Conservation (phyloP, 2,113 vertebrate species). For the Rhinogobius similis region DNA sequence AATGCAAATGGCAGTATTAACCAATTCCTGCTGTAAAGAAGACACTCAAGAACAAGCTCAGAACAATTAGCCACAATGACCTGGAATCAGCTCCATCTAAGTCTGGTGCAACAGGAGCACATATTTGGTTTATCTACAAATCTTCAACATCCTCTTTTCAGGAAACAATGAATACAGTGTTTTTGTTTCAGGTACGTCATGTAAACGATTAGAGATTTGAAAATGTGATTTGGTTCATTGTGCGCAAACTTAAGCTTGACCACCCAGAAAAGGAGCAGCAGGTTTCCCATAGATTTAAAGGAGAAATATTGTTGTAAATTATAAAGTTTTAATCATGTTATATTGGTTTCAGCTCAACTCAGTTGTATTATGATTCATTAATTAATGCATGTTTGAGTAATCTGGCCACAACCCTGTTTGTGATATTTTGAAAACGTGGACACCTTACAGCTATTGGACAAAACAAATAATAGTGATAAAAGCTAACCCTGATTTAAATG, state of each 20-base stretch:
- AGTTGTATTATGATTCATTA: too few species aligned
- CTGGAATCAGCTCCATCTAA: slow-evolving; percentile 13
- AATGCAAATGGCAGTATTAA: slow-evolving; percentile 15
- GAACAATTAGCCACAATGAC: slow-evolving; percentile 24
- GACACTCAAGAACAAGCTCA: slow-evolving; percentile 12
- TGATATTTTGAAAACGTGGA: too few species aligned
- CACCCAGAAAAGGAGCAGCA: neutral
- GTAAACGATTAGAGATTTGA: neutral
- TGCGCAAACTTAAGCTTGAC: neutral
- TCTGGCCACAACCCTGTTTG: too few species aligned
- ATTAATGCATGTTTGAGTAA: too few species aligned
- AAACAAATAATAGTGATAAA: neutral
- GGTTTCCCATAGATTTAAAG: too few species aligned
- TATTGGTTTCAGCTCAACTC: too few species aligned
- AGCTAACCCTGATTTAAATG: slow-evolving; percentile 3
- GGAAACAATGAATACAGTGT: neutral
- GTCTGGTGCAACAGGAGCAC: neutral
- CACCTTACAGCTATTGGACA: too few species aligned
- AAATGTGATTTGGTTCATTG: neutral
- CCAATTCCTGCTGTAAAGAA: slow-evolving; percentile 19
- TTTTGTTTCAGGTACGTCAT: neutral
- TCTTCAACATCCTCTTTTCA: neutral
- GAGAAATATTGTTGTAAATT: too few species aligned
- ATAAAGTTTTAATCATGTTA: too few species aligned
- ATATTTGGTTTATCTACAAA: neutral